Base-by-base conservation (phyloP, 1,140 invertebrate genomes). In the Rhagoletis zephyria region DNA sequence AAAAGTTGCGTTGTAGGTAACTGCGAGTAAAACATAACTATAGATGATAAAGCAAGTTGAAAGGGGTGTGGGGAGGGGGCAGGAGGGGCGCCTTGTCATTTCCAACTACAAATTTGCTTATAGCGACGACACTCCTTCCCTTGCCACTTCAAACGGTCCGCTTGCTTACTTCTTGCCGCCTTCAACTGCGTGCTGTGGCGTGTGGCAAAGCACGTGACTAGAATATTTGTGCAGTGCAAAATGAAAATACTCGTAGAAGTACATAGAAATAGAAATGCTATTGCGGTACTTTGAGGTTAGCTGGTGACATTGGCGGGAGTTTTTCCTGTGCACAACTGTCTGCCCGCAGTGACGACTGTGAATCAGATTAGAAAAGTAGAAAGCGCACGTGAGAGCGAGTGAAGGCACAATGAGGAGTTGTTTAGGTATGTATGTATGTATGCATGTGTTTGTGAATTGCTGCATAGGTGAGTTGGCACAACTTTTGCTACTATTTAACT, bases 311-410 rank as follows among this genome's bases (percentile, higher is more conserved):
- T 81, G 74, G 74, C 74, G 74, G 48, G 74, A n/a, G 74, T 30
- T 51, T 51, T 81, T 56, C 51, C 74, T 19, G 74, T 59, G 74
- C 74, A n/a, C 51, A 81, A 56, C 42, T 81, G 74, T 81, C 48
- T 51, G 74, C 74, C 74, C 16, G 48, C 48, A 81, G 48, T 30
- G 74, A 81, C 42, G 74, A 30, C 74, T 81, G 74, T 45, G 45
- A 81, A 81, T 81, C 74, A 81, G 74, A 81, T 81, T 81, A 81
- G 74, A 81, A 81, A 81, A 56, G 74, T 81, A 56, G 74, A 81
- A 81, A 51, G 16, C 45, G 42, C 51, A 81, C n/a, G 74, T 56
- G 74, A 40, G 16, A 30, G n/a, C 14, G 42, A 6, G 45, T 42
- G 74, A 67, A 67, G 30, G 30, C n/a, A 19, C 3, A 16, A n/a